A percentile compares a stretch with the other conserved stretches of the same genome.
These are phyloP conservation scores for Phalacrocorax brasilianus DNA, from an alignment of 2,113 vertebrate species.

Conservation along the genomic window DNA sequence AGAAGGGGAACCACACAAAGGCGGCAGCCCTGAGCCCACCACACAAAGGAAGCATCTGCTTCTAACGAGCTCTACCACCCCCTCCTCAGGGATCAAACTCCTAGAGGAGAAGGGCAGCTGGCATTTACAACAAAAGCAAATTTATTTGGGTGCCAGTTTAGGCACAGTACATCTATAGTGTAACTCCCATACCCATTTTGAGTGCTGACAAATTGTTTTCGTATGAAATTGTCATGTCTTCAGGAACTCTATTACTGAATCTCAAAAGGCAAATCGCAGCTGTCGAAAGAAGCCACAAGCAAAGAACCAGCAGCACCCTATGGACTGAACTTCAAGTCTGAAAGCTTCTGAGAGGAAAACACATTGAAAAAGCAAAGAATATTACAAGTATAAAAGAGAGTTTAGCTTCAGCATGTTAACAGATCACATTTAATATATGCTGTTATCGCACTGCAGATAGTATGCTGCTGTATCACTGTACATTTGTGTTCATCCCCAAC, in stretches of 20 bases:
- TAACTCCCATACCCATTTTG: background rate
- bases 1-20: background rate
- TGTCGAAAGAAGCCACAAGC: background rate
- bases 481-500: background rate
- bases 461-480: background rate
- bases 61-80: background rate
- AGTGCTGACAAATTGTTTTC: background rate
- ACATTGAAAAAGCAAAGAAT: background rate
- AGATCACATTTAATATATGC: background rate
- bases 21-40: background rate
- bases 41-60: background rate
- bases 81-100: background rate
- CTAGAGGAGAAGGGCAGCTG: background rate
- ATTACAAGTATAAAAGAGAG: fast-evolving
- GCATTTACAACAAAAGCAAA: background rate
- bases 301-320: background rate
- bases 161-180: background rate
- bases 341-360: background rate
- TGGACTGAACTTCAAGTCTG: fast-evolving
- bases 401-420: background rate
- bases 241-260: background rate
- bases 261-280: background rate
- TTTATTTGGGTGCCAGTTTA: background rate
- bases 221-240: background rate
- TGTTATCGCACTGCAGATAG: background rate